Evolutionary conservation across 2,797 vertebrate species (phyloP), one percentile per base, ranked within the genome.

Genomic region (Rhabdomys pumilio): DNA sequence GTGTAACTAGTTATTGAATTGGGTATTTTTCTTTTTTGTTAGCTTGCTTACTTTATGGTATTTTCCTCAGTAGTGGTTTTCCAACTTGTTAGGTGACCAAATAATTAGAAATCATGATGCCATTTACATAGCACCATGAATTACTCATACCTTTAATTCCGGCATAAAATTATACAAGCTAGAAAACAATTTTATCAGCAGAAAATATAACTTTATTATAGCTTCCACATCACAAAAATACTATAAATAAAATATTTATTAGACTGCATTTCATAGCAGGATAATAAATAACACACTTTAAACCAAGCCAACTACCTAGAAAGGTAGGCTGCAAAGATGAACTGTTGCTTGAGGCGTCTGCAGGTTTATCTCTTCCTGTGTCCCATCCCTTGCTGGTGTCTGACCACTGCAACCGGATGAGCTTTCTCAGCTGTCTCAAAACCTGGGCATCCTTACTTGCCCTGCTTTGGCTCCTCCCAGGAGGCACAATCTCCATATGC

Each of bases 161-260:
- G 77, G 79, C 88, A 95, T 95, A 96, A 97, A 96, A 93, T 92
- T 93, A 97, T 93, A 97, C 75, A 96, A 94, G 92, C 92, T 89
- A 96, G 93, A 86, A 86, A 81, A 94, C 0, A 53, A 92, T 92
- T 96, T 97, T 93, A 95, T 61, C 75, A 89, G 95, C 73, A 95
- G 88, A 96, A 96, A 91, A 95, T 95, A 94, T 73, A 96, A 96
- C 41, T 95, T 96, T 83, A 97, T 94, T 92, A 96, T 95, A 87
- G 67, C 89, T 95, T 94, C 29, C 72, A 97, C 86, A 96, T 95
- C 85, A 96, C 95, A 96, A 96, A 96, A 97, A 2, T 93, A 90
- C 67, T 82, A 91, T 95, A 93, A 95, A 96, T 96, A 94, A 97
- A 95, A 88, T 76, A 95, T 96, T 93, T 96, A 95, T 96, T 96